Evolutionary conservation across 1,140 invertebrate genomes (phyloP).

Genomic region (Polypedilum vanderplanki): DNA sequence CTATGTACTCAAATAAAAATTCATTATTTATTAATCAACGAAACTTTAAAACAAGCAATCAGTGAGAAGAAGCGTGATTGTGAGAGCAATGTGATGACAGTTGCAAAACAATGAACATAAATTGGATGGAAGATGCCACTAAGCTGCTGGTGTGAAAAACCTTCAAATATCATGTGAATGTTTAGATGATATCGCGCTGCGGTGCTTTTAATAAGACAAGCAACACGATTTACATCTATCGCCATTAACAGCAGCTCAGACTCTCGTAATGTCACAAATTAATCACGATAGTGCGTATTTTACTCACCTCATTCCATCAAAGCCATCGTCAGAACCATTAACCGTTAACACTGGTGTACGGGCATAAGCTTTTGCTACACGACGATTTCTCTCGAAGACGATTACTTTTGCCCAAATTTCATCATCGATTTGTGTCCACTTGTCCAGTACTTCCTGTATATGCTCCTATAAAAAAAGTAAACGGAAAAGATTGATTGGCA

Average conservation of each 20-base stretch:
- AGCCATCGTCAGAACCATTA: conserved; percentile 89
- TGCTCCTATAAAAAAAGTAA: conserved; percentile 65
- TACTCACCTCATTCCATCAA: conserved; percentile 85
- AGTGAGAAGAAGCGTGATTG: not conserved
- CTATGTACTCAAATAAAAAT: not conserved
- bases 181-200: not conserved
- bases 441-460: conserved; percentile 89
- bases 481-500: too few species aligned
- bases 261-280: not conserved
- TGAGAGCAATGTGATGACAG: not conserved
- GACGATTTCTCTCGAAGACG: conserved; percentile 83
- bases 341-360: conserved; percentile 87
- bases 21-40: not conserved
- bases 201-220: too few species aligned
- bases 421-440: conserved; percentile 95
- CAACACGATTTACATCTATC: too few species aligned
- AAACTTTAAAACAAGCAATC: not conserved
- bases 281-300: conserved; percentile 22
- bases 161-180: not conserved
- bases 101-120: not conserved
- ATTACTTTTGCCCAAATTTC: conserved; percentile 98
- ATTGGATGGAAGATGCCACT: not conserved
- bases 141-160: not conserved
- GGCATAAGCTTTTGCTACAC: conserved; percentile 92
- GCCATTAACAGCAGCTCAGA: too few species aligned